Evolutionary conservation across 2,888 invertebrate genomes (phyloP).

Genomic region (Unio pictorum): DNA sequence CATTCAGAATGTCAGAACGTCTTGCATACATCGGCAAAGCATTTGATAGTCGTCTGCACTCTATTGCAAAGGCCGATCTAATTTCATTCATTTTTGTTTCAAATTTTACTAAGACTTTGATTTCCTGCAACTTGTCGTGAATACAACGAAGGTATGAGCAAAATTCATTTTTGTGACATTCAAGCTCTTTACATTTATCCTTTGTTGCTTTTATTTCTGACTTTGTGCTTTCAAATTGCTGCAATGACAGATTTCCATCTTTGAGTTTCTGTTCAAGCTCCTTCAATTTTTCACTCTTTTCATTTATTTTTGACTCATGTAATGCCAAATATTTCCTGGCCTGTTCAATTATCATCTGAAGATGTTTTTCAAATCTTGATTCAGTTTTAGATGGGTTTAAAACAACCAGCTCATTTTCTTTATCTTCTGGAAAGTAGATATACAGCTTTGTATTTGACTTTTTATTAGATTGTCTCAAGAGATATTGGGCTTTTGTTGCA

Average conservation of each 20-base stretch:
- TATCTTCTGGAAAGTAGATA: slow-evolving; percentile 13
- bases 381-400: slow-evolving; percentile 1
- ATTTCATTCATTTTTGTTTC: slow-evolving; percentile 14
- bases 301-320: slow-evolving; percentile 21
- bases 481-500: slow-evolving; percentile 7
- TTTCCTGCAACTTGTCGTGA: slow-evolving; percentile 6
- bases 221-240: background rate
- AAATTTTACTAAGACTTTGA: slow-evolving; percentile 6
- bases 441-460: slow-evolving; percentile 11
- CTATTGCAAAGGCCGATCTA: slow-evolving; percentile 33
- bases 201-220: slow-evolving; percentile 17
- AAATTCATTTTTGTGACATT: slow-evolving; percentile 38
- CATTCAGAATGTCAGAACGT: slow-evolving; percentile 41
- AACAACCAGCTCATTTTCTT: slow-evolving; percentile 6
- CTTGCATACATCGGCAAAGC: slow-evolving; percentile 59
- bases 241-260: background rate
- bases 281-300: background rate
- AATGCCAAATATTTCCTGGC: slow-evolving; percentile 6
- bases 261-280: background rate
- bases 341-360: slow-evolving; percentile 9
- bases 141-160: slow-evolving; percentile 6
- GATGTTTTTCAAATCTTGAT: slow-evolving; percentile 1
- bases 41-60: slow-evolving; percentile 34
- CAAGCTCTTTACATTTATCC: slow-evolving; percentile 37
- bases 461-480: slow-evolving; percentile 19